Evolutionary conservation across 2,888 invertebrate species (phyloP), one percentile per base, ranked within the genome.

Genomic region (Caenorhabditis uteleia): DNA sequence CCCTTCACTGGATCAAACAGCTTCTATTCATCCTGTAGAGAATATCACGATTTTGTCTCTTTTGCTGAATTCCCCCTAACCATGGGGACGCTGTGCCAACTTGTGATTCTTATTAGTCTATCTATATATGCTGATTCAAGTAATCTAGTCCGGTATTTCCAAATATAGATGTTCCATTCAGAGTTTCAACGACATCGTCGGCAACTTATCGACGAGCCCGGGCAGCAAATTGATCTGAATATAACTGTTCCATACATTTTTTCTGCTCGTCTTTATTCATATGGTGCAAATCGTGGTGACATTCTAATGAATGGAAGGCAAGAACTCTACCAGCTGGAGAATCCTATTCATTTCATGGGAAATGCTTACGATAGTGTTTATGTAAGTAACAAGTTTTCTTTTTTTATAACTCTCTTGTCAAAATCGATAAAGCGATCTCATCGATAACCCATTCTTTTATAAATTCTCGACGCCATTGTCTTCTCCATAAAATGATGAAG

Each of bases 171-270:
- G 18, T 18, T 29, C 29, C 29, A 46, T 65, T 25, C 60, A 68
- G 68, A 54, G 0, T 65, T 66, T 26, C 46, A 45, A 33, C 49
- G 69, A 21, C 66, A 69, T 49, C 50, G 60, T 16, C 55, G 77
- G n/a, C 50, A 68, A 51, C 47, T 66, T 10, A 38, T 49, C 10
- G 62, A 68, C 26, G 62, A 55, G 29, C 47, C 53, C 6, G 47
- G 47, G 20, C 65, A 56, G 14, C 74, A 74, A 45, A 74, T 80
- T 16, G 81, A 80, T 38, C 65, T 82, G 43, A 83, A 82, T 59
- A 73, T 74, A 38, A 79, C 79, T 3, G 82, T 82, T 23, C 82
- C 82, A 8, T 82, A 83, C 57, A 82, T 82, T 18, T 83, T 82
- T 74, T 74, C 75, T 16, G 83, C 83, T 20, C 60, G 83, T 25